Conservation (phyloP, 2,888 invertebrate genomes). For the Tromatobia lineatoria region DNA sequence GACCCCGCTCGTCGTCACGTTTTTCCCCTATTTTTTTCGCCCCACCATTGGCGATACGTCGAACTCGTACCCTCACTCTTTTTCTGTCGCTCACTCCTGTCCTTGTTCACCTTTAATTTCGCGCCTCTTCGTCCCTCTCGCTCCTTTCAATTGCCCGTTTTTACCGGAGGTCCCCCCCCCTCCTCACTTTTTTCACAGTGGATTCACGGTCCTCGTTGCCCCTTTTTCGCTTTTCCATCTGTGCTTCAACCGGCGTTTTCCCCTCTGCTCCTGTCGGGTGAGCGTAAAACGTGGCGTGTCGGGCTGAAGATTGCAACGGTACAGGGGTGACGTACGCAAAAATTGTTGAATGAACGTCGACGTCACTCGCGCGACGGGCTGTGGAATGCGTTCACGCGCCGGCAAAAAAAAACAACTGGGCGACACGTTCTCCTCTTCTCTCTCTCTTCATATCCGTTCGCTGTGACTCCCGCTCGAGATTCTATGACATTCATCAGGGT, state of each 20-base stretch:
- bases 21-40: conserved; percentile 84
- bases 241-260: conserved; percentile 51
- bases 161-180: conserved; percentile 17
- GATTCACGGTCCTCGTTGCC: conserved; percentile 60
- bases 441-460: conserved; percentile 39
- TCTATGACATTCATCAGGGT: conserved; percentile 21
- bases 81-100: conserved; percentile 58
- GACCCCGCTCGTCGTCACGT: conserved; percentile 75
- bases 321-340: conserved; percentile 83
- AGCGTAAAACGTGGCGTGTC: conserved; percentile 72
- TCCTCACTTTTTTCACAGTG: conserved; percentile 46
- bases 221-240: conserved; percentile 61
- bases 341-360: conserved; percentile 85
- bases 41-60: conserved; percentile 75
- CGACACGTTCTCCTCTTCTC: conserved; percentile 66
- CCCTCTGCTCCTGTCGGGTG: conserved; percentile 51
- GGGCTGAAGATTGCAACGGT: conserved; percentile 61
- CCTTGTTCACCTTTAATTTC: conserved; percentile 47
- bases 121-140: conserved; percentile 61
- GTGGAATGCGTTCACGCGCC: conserved; percentile 39
- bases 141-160: conserved; percentile 60
- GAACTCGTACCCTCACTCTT: conserved; percentile 70
- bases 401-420: conserved; percentile 79
- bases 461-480: conserved; percentile 28
- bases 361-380: conserved; percentile 77